Conservation (phyloP, 2,113 vertebrate genomes). For the Aptenodytes patagonicus region DNA sequence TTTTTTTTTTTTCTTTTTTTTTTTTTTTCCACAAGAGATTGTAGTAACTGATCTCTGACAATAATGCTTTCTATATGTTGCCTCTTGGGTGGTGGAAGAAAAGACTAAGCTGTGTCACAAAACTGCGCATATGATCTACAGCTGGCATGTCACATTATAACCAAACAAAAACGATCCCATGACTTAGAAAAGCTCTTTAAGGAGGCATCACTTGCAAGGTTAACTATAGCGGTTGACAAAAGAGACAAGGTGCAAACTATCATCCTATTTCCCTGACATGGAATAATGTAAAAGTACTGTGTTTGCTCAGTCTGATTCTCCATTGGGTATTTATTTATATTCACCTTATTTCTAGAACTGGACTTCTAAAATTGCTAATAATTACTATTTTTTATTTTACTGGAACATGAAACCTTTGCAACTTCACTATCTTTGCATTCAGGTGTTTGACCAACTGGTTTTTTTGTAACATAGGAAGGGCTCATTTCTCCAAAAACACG, state of each 20-base stretch:
- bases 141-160: not conserved
- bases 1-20: not conserved
- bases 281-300: not conserved
- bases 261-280: not conserved
- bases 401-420: not conserved
- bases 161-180: not conserved
- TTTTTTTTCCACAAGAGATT: not conserved
- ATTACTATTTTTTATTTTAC: not conserved
- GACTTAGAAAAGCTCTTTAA: not conserved
- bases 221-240: not conserved
- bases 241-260: not conserved
- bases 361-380: not conserved
- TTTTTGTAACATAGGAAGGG: not conserved
- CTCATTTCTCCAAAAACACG: not conserved
- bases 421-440: not conserved
- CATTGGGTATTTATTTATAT: not conserved
- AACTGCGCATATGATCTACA: not conserved
- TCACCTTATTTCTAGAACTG: not conserved
- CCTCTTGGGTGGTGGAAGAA: constrained; percentile 33
- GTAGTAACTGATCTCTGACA: constrained; percentile 14
- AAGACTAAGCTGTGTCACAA: not conserved
- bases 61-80: not conserved
- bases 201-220: not conserved
- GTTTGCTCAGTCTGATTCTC: not conserved
- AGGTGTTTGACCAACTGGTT: not conserved